A percentile compares a stretch with the other conserved stretches of the same genome.
These are phyloP conservation scores for Micromys minutus DNA, from an alignment of 2,113 vertebrate genomes.

Conservation along the genomic window DNA sequence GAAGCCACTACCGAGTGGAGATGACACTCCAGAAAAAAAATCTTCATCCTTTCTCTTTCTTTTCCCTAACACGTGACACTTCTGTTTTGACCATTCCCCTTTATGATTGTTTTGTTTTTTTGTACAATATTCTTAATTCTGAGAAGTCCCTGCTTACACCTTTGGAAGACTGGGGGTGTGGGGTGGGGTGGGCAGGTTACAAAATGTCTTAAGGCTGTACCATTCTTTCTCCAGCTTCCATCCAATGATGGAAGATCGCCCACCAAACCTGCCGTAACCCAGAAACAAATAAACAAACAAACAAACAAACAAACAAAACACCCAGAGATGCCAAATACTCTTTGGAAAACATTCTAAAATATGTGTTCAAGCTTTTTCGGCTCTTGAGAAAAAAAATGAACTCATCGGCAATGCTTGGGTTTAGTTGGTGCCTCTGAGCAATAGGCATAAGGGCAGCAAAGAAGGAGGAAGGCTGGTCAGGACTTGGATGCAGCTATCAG, in stretches of 20 bases:
- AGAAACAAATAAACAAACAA: not conserved
- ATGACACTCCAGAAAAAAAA: not conserved
- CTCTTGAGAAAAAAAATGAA: not conserved
- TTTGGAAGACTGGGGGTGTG: not conserved
- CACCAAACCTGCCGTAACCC: not conserved
- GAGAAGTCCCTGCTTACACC: not conserved
- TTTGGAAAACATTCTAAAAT: conserved; percentile 44
- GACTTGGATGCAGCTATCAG: not conserved
- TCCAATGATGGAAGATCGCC: not conserved
- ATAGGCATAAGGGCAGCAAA: not conserved
- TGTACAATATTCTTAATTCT: not conserved
- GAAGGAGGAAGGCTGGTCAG: not conserved
- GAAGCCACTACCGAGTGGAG: not conserved
- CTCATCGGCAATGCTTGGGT: not conserved
- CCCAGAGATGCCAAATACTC: not conserved
- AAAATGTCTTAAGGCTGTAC: not conserved
- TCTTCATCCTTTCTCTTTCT: not conserved
- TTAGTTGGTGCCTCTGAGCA: not conserved
- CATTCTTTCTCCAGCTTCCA: not conserved
- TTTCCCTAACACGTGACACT: not conserved
- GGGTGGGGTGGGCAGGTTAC: too few relatives aligned
- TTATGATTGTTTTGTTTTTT: not conserved
- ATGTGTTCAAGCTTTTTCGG: not conserved
- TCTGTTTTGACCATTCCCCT: not conserved
- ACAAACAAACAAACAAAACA: too few relatives aligned